These are phyloP conservation scores for Trichonephila inaurata DNA, from an alignment of 1,140 invertebrate species.

Conservation along the genomic window DNA sequence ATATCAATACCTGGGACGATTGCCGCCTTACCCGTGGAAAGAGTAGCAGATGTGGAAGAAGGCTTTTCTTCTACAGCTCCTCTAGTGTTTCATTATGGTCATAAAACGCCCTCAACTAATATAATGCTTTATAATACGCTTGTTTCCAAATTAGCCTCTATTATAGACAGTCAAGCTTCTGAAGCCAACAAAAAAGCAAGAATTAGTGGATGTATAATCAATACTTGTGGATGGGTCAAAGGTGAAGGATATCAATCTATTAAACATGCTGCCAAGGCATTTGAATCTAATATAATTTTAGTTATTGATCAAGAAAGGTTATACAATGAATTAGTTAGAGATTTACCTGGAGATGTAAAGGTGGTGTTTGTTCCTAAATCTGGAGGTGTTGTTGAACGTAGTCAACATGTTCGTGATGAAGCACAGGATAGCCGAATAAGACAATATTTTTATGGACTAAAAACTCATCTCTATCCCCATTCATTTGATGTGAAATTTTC, in stretches of 20 bases:
- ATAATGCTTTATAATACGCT: constrained; percentile 92
- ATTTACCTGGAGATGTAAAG: constrained; percentile 94
- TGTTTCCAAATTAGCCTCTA: constrained; percentile 88
- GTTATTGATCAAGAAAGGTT: constrained; percentile 98
- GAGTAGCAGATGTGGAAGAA: constrained; percentile 94
- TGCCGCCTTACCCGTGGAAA: constrained; percentile 90
- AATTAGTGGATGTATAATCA: constrained; percentile 95
- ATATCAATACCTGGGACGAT: constrained; percentile 96
- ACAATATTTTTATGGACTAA: constrained; percentile 96
- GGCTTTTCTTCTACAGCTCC: constrained; percentile 95
- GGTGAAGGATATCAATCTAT: constrained; percentile 81
- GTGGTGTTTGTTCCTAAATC: constrained; percentile 97
- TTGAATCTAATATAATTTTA: constrained; percentile 97
- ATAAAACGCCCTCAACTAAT: constrained; percentile 89
- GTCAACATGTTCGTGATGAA: constrained; percentile 86
- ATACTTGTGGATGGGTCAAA: constrained; percentile 97
- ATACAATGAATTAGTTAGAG: constrained; percentile 94
- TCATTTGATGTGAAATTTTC: constrained; percentile 93
- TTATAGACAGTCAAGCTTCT: constrained; percentile 16
- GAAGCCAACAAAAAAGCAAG: constrained; percentile 76
- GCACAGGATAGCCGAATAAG: constrained; percentile 89
- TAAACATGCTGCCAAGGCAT: constrained; percentile 92
- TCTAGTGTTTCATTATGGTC: constrained; percentile 96
- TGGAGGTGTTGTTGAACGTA: constrained; percentile 94
- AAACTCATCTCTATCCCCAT: constrained; percentile 93